Base-by-base conservation (phyloP, 2,797 vertebrate species). In the Pangasius krempfi region DNA sequence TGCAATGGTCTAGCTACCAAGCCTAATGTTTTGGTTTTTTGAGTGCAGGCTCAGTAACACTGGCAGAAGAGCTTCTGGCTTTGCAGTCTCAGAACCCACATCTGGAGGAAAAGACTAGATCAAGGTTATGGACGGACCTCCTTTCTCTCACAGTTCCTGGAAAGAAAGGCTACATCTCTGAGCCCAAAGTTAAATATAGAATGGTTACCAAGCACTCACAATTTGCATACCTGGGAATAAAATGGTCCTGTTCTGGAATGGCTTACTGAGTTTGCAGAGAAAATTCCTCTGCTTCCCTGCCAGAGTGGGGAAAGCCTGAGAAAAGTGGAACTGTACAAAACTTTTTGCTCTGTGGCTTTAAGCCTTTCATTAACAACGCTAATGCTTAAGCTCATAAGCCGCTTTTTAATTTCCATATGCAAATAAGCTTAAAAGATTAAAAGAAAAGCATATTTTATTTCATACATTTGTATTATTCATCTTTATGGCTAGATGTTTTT, bases 161-260 rank as follows among this genome's bases (percentile, higher is more conserved):
- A 90, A 91, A 89, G 88, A 90, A 93, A 90, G 76, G 37, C 89
- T 86, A 89, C 88, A 91, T 88, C 89, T 83, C 86, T 50, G 78
- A 89, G 87, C 84, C 79, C 84, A 66, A 86, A 89, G 92, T 93
- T 93, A 93, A 92, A 93, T 93, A 91, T 93, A 92, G 92, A 89
- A 91, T 78, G 50, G 90, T 91, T 90, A 89, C 80, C 85, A 85
- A 90, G 86, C 86, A 70, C 84, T 82, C 84, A 79, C 88, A 85
- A 90, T 93, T 93, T 90, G 89, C 90, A 93, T 92, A 92, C 87
- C 89, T 89, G 90, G 79, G 84, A 91, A 91, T 91, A 90, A 92
- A 90, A 91, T 82, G 80, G 84, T 85, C 76, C 90, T 90, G 79
- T 91, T 90, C 91, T 92, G 90, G 91, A 91, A 90, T 68, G 81